A percentile compares a stretch with the other conserved stretches of the same genome.
These are phyloP conservation scores for Myodes glareolus DNA, from an alignment of 2,113 vertebrate species.

Conservation along the genomic window DNA sequence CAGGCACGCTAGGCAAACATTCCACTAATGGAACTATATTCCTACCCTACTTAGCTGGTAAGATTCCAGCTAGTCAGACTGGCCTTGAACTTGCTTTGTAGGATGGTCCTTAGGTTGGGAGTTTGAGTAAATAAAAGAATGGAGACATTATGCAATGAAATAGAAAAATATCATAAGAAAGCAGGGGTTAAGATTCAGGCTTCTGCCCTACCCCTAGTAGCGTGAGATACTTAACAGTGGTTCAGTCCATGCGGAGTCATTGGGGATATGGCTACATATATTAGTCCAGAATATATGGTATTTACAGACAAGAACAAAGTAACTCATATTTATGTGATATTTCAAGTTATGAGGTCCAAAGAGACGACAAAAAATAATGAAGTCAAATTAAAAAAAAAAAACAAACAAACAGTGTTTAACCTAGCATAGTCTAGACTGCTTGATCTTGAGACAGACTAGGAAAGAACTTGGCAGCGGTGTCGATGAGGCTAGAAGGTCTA, in stretches of 20 bases:
- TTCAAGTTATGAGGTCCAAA: background rate
- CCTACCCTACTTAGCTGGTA: background rate
- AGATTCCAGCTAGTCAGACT: background rate
- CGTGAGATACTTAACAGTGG: background rate
- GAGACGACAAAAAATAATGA: background rate
- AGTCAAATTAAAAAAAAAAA: background rate
- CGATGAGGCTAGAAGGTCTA: background rate
- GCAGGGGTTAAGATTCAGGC: background rate
- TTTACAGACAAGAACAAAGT: background rate
- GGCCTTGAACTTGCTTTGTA: background rate
- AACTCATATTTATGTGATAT: background rate
- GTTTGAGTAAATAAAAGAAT: background rate
- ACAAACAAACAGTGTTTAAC: too few relatives aligned
- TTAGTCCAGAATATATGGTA: background rate
- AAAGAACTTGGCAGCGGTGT: background rate
- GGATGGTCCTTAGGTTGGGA: background rate
- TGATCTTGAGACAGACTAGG: background rate
- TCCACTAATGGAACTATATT: background rate
- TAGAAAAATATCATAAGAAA: background rate
- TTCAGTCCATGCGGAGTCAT: background rate
- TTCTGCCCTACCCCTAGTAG: background rate
- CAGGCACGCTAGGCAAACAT: background rate
- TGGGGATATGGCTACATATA: background rate
- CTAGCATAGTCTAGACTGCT: background rate
- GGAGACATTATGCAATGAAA: slow-evolving; percentile 4